Base-by-base conservation (phyloP, 2,888 invertebrate species). In the Drosophila leonis region DNA sequence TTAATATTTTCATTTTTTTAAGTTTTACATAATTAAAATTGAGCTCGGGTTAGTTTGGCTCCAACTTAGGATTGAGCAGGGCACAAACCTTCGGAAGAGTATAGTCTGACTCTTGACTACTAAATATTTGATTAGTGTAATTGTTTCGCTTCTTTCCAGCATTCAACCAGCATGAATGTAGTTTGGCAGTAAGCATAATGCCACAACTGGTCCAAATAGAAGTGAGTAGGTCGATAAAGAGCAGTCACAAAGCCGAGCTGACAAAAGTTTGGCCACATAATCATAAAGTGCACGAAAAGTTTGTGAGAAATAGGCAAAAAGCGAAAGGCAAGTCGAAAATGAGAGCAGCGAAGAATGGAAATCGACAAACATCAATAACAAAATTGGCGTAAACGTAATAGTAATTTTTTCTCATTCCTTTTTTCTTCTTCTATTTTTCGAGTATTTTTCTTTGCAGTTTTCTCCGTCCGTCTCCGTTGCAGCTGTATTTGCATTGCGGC, bases 401-500 rank as follows among this genome's bases (percentile, higher is more conserved):
- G 64, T 60, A 67, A 75, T 73, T 78, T 73, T 78, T 67, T 60
- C 68, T 42, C 27, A 8, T 4, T 54, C n/a, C 0, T 35, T 15
- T 6, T 27, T 13, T 6, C 24, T 31, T n/a, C 24, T 6, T 10
- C 29, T n/a, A 9, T 29, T 29, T n/a, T 24, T 12, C 0, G 24
- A 33, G 20, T 52, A 18, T 49, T 59, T 59, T 70, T 54, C 24
- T 75, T 63, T 60, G 62, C 67, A 57, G 51, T 68, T 68, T 65
- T 64, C 61, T 56, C 62, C 64, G 59, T 59, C 56, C 71, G 69
- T 33, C n/a, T n/a, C n/a, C n/a, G n/a, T 80, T 77, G 83, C 78
- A 83, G 83, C 78, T 83, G 72, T 82, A 83, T 83, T 84, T 87
- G 87, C 83, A 75, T 82, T 87, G 82, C 68, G 79, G 84, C 69